Evolutionary conservation across 2,888 invertebrate species (phyloP).

Genomic region (Lepetodrilus schrolli): DNA sequence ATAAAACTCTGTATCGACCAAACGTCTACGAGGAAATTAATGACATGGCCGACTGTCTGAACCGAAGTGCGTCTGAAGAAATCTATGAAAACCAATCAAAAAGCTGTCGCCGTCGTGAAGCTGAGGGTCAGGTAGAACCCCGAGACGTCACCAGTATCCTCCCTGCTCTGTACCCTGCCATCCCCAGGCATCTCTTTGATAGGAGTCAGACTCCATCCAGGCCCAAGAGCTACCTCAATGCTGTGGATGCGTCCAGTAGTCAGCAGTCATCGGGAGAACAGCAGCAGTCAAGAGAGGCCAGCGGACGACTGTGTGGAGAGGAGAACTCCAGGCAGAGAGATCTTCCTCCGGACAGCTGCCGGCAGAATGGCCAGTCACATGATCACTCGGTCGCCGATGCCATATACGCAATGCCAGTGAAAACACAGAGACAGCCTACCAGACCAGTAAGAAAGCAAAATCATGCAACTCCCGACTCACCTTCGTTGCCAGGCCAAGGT

Average conservation of each 20-base stretch:
- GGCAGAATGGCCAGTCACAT: background rate
- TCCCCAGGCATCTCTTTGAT: conserved; percentile 17
- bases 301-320: background rate
- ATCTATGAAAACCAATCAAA: conserved; percentile 22
- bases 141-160: background rate
- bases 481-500: background rate
- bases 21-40: conserved; percentile 46
- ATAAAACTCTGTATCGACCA: background rate
- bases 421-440: background rate
- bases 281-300: background rate
- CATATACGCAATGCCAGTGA: conserved; percentile 38
- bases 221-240: conserved; percentile 41
- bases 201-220: conserved; percentile 28
- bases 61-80: background rate
- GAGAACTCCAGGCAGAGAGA: background rate
- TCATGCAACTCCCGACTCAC: background rate
- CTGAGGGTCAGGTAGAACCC: background rate
- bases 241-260: conserved; percentile 28
- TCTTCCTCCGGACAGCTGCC: background rate
- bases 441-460: background rate
- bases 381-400: background rate
- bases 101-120: background rate
- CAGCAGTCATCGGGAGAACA: background rate
- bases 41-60: conserved; percentile 30
- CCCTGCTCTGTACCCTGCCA: background rate